Base-by-base conservation (phyloP, 2,113 vertebrate genomes). In the Dolichotis patagonum region DNA sequence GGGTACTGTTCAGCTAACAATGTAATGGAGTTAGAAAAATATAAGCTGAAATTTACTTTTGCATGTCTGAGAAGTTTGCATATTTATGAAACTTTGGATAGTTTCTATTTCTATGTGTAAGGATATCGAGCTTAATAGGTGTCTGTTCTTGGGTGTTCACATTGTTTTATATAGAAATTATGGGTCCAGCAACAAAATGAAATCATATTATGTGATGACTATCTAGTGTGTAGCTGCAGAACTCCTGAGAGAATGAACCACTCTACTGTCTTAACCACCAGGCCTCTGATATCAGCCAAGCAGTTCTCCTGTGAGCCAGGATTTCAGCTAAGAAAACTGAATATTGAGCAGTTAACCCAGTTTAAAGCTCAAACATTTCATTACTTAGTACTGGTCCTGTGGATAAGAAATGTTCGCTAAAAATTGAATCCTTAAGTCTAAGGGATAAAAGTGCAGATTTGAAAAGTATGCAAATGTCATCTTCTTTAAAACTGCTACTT, bases 1-100 rank as follows among this genome's bases (percentile, higher is more conserved):
- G 3, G 16, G 19, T 3, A 19, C 73, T 93, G 26, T 65, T 95
- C 9, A 67, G 5, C 41, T 96, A 84, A 41, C 30, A 62, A 0
- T 58, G 63, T 75, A 95, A 58, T 43, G 28, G 30, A 69, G 4
- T 93, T 41, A 83, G 62, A 67, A 60, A 14, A n/a, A 43, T 46
- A 46, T 41, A 67, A 81, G 54, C 56, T 91, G 54, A 91, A 91
- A 84, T 54, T 81, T 83, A 11, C 41, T 81, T 94, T 87, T 94
- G 26, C 38, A 19, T 90, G 2, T 88, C 56, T 93, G n/a, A 96
- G 78, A 88, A 86, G 49, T 46, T 85, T 95, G 35, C 22, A 17
- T 80, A 60, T 94, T 85, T 90, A 81, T 78, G 43, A 85, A 87
- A 14, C 84, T 71, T 85, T 94, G 90, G 56, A 41, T 20, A 62